Evolutionary conservation across 2,113 vertebrate species (phyloP).

Genomic region (Brachirus orientalis): DNA sequence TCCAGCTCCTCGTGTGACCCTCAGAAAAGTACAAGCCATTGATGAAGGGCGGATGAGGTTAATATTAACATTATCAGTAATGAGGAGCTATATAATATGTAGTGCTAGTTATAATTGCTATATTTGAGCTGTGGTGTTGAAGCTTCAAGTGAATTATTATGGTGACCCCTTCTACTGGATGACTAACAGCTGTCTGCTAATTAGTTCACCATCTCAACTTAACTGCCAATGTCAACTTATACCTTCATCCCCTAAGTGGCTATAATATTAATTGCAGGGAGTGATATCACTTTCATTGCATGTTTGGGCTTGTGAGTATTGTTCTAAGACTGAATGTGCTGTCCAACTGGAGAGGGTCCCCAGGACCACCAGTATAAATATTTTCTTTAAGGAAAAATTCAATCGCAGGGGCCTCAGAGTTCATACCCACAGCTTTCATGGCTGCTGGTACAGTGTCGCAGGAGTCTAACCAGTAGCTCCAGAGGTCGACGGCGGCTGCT

Average conservation of each 20-base stretch:
- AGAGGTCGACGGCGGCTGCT: conserved; percentile 60
- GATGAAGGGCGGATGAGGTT: too few species aligned
- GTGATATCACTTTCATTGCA: neutral
- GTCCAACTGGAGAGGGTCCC: conserved; percentile 10
- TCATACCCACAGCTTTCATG: neutral
- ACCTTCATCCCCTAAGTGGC: neutral
- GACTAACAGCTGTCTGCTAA: too few species aligned
- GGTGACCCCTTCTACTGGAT: too few species aligned
- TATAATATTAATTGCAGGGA: neutral
- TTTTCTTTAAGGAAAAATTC: neutral
- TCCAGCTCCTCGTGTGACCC: too few species aligned
- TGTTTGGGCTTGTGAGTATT: neutral
- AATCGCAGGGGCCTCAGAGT: conserved; percentile 2
- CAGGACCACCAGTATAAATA: neutral
- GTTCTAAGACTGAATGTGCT: conserved; percentile 3
- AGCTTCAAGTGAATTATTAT: too few species aligned
- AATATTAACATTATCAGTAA: too few species aligned
- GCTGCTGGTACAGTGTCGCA: conserved; percentile 35
- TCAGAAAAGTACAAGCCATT: too few species aligned
- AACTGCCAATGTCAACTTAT: neutral
- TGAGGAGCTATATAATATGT: too few species aligned
- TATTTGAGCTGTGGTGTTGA: too few species aligned
- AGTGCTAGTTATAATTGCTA: too few species aligned
- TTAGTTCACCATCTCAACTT: too few species aligned
- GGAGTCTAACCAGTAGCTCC: conserved; percentile 66